Evolutionary conservation across 2,113 vertebrate genomes (phyloP).

Genomic region (Morone chrysops): DNA sequence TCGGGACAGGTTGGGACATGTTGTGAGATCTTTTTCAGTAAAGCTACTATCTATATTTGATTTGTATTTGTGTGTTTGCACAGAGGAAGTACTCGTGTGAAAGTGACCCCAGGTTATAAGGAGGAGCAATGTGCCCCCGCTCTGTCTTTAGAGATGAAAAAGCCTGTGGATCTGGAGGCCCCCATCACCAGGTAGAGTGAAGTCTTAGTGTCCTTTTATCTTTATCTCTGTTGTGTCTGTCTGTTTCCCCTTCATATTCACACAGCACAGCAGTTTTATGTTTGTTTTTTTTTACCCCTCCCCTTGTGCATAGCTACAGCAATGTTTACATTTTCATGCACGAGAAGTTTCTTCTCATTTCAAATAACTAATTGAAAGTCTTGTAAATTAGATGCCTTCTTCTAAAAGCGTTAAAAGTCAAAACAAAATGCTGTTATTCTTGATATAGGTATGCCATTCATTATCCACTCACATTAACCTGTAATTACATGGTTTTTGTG

Average conservation of each 20-base stretch:
- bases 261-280: background rate
- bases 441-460: too few relatives aligned
- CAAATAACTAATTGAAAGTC: background rate
- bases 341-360: background rate
- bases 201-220: background rate
- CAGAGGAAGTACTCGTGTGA: constrained; percentile 93
- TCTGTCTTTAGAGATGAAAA: constrained; percentile 94
- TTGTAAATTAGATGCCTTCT: background rate
- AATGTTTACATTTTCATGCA: background rate
- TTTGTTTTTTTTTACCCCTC: background rate
- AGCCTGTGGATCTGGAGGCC: constrained; percentile 94
- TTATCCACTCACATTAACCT: too few relatives aligned
- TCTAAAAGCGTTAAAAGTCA: background rate
- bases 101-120: constrained; percentile 93
- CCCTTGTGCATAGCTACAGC: background rate
- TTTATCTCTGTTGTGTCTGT: constrained; percentile 24
- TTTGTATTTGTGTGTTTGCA: constrained; percentile 34
- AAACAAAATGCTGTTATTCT: too few relatives aligned
- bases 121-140: constrained; percentile 97
- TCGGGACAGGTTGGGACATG: constrained; percentile 45
- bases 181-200: constrained; percentile 91
- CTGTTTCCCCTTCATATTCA: background rate
- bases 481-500: background rate
- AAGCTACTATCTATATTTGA: background rate
- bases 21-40: background rate